Evolutionary conservation across 2,888 invertebrate genomes (phyloP), one percentile per base, ranked within the genome.

Genomic region (Mactromeris polynyma): DNA sequence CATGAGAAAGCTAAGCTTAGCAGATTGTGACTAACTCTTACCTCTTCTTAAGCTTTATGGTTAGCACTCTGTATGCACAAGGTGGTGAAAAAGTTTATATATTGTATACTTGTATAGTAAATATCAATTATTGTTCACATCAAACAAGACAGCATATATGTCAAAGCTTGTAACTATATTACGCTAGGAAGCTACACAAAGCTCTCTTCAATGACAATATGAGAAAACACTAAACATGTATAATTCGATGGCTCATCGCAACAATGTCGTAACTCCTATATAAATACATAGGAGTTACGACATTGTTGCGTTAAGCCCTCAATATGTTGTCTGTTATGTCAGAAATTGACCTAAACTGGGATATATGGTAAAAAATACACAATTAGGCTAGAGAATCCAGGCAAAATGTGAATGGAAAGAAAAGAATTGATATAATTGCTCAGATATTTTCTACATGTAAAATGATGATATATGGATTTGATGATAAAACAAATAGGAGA

Each of bases 41-140:
- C 91, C 91, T 91, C 86, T 83, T 84, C 77, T 86, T 91, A 78
- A 89, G 85, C 86, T 85, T 91, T 73, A 91, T 81, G 26, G 89
- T 86, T 54, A 91, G 89, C 81, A 91, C 88, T 89, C 91, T 91
- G 89, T 86, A 78, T 79, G 80, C 82, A 88, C 42, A 85, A 85
- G 21, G 33, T 33, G 33, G 73, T 73, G 73, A 73, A 33, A 73
- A 73, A 73, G 36, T 33, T 73, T 73, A 36, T 73, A 73, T 36
- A 36, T n/a, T 33, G 17, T 73, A 73, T 17, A 77, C 2, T 36
- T 7, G 40, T 21, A 40, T 81, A 40, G 40, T 46, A 46, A 69
- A 81, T 38, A 86, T 51, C 2, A 14, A 73, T 58, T 58, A 58
- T 69, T 26, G 77, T 77, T 77, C 77, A 77, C 40, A 38, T 64